Conservation (phyloP, 1,140 invertebrate genomes). For the Tyrophagus putrescentiae region DNA sequence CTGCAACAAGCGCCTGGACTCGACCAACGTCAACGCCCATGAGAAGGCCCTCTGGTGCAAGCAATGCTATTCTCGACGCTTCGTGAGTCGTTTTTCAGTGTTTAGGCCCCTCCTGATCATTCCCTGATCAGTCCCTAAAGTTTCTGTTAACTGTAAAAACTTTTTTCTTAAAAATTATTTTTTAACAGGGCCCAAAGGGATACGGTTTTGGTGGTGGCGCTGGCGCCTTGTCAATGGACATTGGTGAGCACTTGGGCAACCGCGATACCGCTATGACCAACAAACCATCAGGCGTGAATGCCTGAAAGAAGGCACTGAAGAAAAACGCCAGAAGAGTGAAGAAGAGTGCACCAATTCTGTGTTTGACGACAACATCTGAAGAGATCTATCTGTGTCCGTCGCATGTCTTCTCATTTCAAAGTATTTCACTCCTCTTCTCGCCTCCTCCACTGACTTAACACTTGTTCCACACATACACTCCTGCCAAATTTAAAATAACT, state of each 20-base stretch:
- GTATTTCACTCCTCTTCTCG: no score
- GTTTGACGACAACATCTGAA: no score
- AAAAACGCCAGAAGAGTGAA: no score
- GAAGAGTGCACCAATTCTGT: no score
- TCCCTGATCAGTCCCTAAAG: no score
- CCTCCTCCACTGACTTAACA: no score
- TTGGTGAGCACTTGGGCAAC: conserved; percentile 58
- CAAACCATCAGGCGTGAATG: conserved; percentile 9
- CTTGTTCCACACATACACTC: no score
- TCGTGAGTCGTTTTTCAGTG: background rate
- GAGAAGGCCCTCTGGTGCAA: conserved; percentile 91
- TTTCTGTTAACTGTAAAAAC: conserved; percentile 37
- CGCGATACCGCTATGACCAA: conserved; percentile 30
- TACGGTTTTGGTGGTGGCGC: conserved; percentile 19
- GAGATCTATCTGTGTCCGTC: no score
- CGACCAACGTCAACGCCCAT: conserved; percentile 89
- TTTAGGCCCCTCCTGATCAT: no score
- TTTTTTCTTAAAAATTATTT: background rate
- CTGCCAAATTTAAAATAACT: no score
- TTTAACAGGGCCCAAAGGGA: conserved; percentile 56
- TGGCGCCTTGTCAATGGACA: conserved; percentile 60
- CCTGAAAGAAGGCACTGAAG: background rate
- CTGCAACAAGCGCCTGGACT: conserved; percentile 92
- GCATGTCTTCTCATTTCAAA: no score
- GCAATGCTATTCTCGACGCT: conserved; percentile 84